Evolutionary conservation across 2,888 invertebrate genomes (phyloP).

Genomic region (Macrophya alboannulata): DNA sequence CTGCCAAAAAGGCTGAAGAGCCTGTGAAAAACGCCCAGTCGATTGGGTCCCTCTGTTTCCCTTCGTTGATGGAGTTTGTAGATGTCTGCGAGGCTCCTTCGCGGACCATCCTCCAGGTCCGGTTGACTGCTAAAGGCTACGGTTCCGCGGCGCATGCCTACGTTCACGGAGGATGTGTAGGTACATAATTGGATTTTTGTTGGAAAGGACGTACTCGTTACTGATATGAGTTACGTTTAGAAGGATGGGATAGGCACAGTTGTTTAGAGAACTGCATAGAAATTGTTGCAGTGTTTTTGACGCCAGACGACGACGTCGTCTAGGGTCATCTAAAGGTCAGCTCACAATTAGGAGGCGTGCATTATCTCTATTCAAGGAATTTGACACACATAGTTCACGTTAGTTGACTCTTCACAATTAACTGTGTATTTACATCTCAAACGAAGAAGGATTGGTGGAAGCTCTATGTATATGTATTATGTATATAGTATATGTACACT

Average conservation of each 20-base stretch:
- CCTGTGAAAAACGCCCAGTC: constrained; percentile 77
- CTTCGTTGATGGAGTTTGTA: constrained; percentile 76
- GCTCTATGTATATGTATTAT: background rate
- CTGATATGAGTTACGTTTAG: background rate
- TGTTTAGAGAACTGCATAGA: background rate
- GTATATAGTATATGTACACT: constrained; percentile 3
- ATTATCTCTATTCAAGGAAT: constrained; percentile 35
- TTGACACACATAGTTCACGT: background rate
- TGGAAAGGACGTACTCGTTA: background rate
- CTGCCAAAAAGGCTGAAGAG: constrained; percentile 84
- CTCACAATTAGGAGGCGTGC: constrained; percentile 27
- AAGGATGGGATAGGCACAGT: background rate
- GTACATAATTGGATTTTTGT: constrained; percentile 24
- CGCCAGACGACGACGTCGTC: background rate
- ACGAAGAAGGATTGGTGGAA: background rate
- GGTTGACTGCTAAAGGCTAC: constrained; percentile 79
- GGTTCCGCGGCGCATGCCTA: constrained; percentile 78
- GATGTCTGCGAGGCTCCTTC: constrained; percentile 76
- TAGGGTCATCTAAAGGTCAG: constrained; percentile 36
- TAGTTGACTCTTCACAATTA: constrained; percentile 7
- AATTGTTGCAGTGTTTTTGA: constrained; percentile 3
- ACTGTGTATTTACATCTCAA: constrained; percentile 43
- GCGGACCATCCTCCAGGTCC: constrained; percentile 73
- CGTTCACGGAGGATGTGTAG: constrained; percentile 63
- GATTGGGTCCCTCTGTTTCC: constrained; percentile 76